Conservation (phyloP, 2,888 invertebrate genomes). For the Apamea crenata region DNA sequence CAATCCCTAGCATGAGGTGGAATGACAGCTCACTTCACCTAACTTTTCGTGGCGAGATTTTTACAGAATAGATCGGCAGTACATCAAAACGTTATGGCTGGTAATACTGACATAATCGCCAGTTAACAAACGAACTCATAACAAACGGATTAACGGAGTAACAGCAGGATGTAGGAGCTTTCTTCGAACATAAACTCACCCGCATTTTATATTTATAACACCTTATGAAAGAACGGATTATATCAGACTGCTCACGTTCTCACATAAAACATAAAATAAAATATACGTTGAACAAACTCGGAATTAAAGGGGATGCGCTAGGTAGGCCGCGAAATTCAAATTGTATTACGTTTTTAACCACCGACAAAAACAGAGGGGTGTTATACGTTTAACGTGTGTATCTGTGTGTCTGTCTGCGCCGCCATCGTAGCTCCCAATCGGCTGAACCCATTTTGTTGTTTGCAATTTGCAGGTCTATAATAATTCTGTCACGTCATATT, state of each 20-base stretch:
- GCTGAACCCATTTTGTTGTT: no score
- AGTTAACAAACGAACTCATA: neutral
- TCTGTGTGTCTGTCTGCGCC: no score
- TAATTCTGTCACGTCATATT: no score
- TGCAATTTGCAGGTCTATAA: no score
- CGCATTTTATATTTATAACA: constrained; percentile 27
- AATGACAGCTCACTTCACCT: no score
- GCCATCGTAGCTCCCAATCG: no score
- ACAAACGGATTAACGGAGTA: constrained; percentile 2
- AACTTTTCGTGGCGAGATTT: no score
- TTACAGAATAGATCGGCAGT: no score
- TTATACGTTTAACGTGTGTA: no score
- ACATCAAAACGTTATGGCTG: neutral
- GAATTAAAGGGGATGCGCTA: neutral
- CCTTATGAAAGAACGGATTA: constrained; percentile 9
- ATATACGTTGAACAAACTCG: neutral
- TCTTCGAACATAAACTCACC: constrained; percentile 1
- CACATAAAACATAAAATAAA: neutral
- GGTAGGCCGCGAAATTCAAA: neutral
- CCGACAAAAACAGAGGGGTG: no score
- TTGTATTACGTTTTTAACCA: no score
- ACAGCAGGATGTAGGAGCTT: constrained; percentile 4
- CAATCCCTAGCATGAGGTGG: no score
- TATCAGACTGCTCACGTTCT: neutral
- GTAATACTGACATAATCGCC: constrained; percentile 1